Conservation (phyloP, 1,140 invertebrate genomes). For the Zophobas morio region DNA sequence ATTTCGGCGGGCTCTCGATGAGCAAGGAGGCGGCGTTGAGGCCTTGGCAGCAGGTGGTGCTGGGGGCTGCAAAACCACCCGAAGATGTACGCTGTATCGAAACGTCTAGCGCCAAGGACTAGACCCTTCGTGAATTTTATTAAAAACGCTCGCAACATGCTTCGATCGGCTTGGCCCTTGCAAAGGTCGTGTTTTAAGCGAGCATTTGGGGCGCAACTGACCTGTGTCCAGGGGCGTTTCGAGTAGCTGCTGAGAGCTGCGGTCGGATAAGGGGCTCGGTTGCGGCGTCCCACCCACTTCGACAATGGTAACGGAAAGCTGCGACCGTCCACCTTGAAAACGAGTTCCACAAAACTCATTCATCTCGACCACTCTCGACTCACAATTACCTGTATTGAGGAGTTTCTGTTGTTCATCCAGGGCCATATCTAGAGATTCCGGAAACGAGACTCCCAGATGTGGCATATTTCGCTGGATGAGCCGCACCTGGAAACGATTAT, state of each 20-base stretch:
- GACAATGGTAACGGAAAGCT: constrained; percentile 65
- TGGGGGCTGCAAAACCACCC: constrained; percentile 21
- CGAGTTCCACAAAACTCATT: constrained; percentile 20
- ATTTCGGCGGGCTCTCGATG: constrained; percentile 68
- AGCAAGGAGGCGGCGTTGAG: constrained; percentile 64
- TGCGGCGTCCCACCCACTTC: constrained; percentile 62
- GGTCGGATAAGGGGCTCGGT: constrained; percentile 64
- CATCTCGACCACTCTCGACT: neutral
- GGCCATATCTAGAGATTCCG: constrained; percentile 63
- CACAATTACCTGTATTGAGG: constrained; percentile 58
- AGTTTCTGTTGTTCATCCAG: constrained; percentile 66
- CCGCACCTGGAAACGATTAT: constrained; percentile 15
- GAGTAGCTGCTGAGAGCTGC: constrained; percentile 62
- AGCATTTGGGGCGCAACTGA: constrained; percentile 37
- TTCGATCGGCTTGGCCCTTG: neutral
- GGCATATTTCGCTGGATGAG: constrained; percentile 27
- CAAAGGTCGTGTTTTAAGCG: constrained; percentile 1
- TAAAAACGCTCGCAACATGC: too few species aligned
- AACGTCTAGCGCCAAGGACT: neutral
- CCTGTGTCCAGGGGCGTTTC: constrained; percentile 63
- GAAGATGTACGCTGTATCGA: neutral
- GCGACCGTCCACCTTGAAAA: constrained; percentile 58
- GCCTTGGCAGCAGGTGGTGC: constrained; percentile 41
- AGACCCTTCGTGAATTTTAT: neutral
- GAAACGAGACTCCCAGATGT: constrained; percentile 59